A percentile compares a stretch with the other conserved stretches of the same genome.
phyloP scores from a whole-genome alignment of 1,140 invertebrate species.

The Aplysia californica region DNA sequence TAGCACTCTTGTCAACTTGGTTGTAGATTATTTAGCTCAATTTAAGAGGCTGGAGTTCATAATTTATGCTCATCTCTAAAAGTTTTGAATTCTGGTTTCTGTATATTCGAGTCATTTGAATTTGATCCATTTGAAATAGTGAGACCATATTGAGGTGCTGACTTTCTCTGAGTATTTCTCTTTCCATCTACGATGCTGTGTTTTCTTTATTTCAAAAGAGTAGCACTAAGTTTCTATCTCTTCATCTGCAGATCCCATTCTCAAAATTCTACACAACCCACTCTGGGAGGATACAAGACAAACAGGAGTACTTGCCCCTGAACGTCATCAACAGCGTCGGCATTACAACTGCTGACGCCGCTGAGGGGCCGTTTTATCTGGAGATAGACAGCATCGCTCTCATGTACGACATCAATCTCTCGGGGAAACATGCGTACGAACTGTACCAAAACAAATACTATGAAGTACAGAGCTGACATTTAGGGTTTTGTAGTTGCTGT shows the following conservation, averaged over 20 bases:
- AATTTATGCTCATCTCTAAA: too few relatives aligned
- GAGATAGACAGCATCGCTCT: constrained; percentile 95
- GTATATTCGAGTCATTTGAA: too few relatives aligned
- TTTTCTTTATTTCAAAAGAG: too few relatives aligned
- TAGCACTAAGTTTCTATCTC: too few relatives aligned
- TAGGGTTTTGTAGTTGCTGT: background rate
- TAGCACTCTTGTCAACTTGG: too few relatives aligned
- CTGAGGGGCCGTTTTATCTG: constrained; percentile 84
- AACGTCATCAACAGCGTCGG: constrained; percentile 79
- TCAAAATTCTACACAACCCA: constrained; percentile 88
- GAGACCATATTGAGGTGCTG: too few relatives aligned
- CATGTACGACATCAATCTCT: constrained; percentile 79
- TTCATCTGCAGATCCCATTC: constrained; percentile 93
- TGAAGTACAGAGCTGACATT: background rate
- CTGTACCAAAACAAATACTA: constrained; percentile 72
- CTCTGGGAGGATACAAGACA: constrained; percentile 90
- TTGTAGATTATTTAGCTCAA: too few relatives aligned
- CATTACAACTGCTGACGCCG: constrained; percentile 82
- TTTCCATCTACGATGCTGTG: too few relatives aligned
- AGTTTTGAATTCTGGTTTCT: too few relatives aligned
- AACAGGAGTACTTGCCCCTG: constrained; percentile 75
- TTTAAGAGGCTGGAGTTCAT: too few relatives aligned
- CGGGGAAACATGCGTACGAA: constrained; percentile 92
- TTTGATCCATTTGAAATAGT: too few relatives aligned
- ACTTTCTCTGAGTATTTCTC: too few relatives aligned